Percentiles rank a stretch among this genome's conserved stretches.
phyloP scores from a whole-genome alignment of 2,113 vertebrate species.

The Pedionomus torquatus region DNA sequence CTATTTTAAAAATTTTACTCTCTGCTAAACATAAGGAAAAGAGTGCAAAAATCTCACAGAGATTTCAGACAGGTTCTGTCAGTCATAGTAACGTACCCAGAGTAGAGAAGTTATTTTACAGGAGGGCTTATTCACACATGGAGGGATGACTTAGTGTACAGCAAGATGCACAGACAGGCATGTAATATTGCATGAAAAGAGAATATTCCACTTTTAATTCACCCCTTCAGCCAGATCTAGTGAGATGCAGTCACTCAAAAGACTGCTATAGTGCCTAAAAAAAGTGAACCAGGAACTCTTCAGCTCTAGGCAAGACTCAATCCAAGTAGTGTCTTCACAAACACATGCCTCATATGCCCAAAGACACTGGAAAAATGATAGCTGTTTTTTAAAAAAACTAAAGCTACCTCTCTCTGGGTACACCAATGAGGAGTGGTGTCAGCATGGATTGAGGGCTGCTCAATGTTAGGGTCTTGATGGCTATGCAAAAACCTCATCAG shows the following conservation, averaged over 20 bases:
- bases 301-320: not conserved
- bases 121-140: not conserved
- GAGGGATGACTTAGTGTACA: conserved; percentile 17
- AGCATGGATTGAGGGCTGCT: not conserved
- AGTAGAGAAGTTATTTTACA: conserved; percentile 3
- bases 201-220: conserved; percentile 37
- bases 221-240: not conserved
- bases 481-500: not conserved
- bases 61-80: conserved; percentile 36
- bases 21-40: not conserved
- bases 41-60: not conserved
- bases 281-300: not conserved
- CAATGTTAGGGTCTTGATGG: not conserved
- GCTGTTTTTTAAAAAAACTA: not conserved
- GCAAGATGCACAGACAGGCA: not conserved
- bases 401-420: not conserved
- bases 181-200: not conserved
- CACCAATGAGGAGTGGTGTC: not conserved
- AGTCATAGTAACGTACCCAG: not conserved
- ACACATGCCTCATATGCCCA: not conserved
- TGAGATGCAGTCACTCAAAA: not conserved
- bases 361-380: not conserved
- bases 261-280: not conserved
- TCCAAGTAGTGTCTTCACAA: not conserved
- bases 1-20: not conserved